phyloP scores from a whole-genome alignment of 2,113 vertebrate species.

The Centropus bengalensis region DNA sequence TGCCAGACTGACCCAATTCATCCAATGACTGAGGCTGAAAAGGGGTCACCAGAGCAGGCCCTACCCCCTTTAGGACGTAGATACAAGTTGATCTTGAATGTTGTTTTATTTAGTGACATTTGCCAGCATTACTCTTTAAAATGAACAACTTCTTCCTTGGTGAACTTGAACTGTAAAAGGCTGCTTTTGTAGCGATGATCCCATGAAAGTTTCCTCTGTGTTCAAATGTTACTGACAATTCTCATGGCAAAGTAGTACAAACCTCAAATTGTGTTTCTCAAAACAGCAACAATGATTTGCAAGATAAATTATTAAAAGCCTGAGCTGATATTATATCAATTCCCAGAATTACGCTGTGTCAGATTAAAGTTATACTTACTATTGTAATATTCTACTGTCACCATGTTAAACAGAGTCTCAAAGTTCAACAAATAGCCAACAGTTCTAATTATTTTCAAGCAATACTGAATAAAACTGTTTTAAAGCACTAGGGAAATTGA shows the following conservation, averaged over 20 bases:
- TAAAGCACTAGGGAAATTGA: not conserved
- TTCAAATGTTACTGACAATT: not conserved
- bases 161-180: not conserved
- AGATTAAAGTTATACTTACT: not conserved
- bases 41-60: not conserved
- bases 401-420: not conserved
- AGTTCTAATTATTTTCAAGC: not conserved
- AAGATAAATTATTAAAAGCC: not conserved
- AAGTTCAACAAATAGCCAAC: not conserved
- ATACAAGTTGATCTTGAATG: rapidly evolving
- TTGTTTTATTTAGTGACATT: not conserved
- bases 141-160: not conserved
- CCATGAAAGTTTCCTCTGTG: not conserved
- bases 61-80: not conserved
- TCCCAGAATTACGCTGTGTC: not conserved
- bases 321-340: not conserved
- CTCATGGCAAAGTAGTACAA: not conserved
- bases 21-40: not conserved
- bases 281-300: not conserved
- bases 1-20: not conserved
- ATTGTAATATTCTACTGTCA: not conserved
- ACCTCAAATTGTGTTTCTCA: not conserved
- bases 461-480: not conserved
- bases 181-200: not conserved
- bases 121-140: not conserved